Evolutionary conservation across 2,888 invertebrate genomes (phyloP).

Genomic region (Eledone cirrhosa): DNA sequence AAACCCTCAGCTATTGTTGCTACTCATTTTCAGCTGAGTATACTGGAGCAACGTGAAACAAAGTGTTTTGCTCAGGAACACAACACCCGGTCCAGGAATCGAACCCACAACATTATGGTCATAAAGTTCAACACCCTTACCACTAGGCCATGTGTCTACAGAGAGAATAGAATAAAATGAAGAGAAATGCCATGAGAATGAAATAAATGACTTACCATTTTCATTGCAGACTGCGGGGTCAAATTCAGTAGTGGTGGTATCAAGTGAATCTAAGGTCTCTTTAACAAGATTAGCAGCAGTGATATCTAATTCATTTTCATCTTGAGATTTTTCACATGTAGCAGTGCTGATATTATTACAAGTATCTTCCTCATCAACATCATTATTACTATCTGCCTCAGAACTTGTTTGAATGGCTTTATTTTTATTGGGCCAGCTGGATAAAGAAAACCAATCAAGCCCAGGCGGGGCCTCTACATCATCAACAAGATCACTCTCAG

Average conservation of each 20-base stretch:
- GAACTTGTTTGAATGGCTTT: neutral
- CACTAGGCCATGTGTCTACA: too few species aligned
- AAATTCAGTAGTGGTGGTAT: neutral
- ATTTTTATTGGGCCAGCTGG: neutral
- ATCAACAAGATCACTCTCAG: neutral
- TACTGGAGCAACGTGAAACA: too few species aligned
- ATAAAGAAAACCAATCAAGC: neutral
- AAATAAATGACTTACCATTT: neutral
- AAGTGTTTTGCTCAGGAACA: too few species aligned
- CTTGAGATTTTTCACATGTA: too few species aligned
- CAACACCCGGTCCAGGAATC: too few species aligned
- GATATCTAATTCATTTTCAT: neutral
- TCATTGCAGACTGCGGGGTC: constrained; percentile 3
- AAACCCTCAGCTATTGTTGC: too few species aligned
- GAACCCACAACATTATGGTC: too few species aligned
- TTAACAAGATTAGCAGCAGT: neutral
- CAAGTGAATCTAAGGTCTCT: neutral
- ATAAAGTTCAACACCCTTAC: too few species aligned
- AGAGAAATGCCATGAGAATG: neutral
- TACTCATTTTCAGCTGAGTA: too few species aligned
- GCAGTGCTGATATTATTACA: too few species aligned
- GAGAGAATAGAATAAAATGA: neutral
- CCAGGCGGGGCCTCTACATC: constrained; percentile 1
- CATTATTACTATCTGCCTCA: too few species aligned
- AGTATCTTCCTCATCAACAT: too few species aligned